Conservation (phyloP, 2,888 invertebrate genomes). For the Drosophila anceps region DNA sequence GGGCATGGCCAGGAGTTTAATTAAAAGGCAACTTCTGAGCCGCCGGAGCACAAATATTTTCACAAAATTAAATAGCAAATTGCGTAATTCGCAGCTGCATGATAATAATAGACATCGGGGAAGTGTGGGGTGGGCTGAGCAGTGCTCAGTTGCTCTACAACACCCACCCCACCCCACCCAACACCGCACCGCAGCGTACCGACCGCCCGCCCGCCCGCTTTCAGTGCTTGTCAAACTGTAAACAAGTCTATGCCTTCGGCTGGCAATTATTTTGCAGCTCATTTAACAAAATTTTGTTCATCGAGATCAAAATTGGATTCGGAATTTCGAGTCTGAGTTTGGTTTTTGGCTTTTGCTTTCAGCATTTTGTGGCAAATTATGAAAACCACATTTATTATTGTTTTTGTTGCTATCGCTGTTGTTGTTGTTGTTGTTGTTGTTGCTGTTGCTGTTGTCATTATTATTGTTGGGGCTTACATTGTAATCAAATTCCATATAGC, state of each 20-base stretch:
- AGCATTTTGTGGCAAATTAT: slow-evolving; percentile 47
- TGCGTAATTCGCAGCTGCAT: slow-evolving; percentile 72
- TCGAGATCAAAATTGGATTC: slow-evolving; percentile 48
- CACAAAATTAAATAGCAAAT: slow-evolving; percentile 74
- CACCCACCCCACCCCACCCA: not conserved
- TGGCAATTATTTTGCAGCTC: slow-evolving; percentile 70
- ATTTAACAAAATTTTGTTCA: slow-evolving; percentile 62
- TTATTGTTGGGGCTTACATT: slow-evolving; percentile 18
- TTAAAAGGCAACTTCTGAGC: slow-evolving; percentile 66
- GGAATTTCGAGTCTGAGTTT: slow-evolving; percentile 37
- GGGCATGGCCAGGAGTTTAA: slow-evolving; percentile 59
- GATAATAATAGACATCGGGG: slow-evolving; percentile 59
- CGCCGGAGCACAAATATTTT: slow-evolving; percentile 58
- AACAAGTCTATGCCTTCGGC: slow-evolving; percentile 39
- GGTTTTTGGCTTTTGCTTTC: slow-evolving; percentile 21
- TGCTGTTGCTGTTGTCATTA: not conserved
- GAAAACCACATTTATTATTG: slow-evolving; percentile 46
- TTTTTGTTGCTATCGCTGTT: slow-evolving; percentile 25
- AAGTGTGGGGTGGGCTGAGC: slow-evolving; percentile 22
- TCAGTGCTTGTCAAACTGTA: slow-evolving; percentile 50
- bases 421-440: slow-evolving; percentile 28
- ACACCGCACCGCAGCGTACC: too few species aligned
- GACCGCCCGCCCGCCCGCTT: not conserved
- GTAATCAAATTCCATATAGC: slow-evolving; percentile 47
- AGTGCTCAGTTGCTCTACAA: not conserved